Conservation (phyloP, 2,797 vertebrate species). For the Sebastes miniatus region DNA sequence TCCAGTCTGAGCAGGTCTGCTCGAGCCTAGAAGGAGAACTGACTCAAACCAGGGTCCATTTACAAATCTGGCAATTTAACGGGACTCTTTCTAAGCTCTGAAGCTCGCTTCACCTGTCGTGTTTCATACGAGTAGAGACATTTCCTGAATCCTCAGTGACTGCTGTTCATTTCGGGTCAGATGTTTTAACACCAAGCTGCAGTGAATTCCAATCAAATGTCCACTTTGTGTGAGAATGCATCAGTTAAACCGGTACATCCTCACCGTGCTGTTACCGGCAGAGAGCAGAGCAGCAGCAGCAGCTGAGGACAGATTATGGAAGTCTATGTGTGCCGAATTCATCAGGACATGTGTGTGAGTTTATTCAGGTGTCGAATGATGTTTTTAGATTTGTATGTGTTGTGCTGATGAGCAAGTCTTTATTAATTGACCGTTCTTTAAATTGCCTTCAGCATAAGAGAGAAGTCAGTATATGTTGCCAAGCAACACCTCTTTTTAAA, state of each 20-base stretch:
- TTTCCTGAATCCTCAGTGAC: rapidly evolving
- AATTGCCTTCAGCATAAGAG: not conserved
- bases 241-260: no score
- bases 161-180: not conserved
- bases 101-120: not conserved
- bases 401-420: not conserved
- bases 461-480: conserved; percentile 40
- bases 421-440: not conserved
- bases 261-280: no score
- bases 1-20: no score
- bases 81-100: not conserved
- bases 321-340: not conserved
- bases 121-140: rapidly evolving
- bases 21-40: no score
- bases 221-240: not conserved
- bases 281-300: conserved; percentile 8
- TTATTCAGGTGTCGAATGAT: not conserved
- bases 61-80: not conserved
- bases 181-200: not conserved
- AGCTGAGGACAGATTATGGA: not conserved
- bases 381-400: not conserved
- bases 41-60: not conserved
- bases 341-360: not conserved
- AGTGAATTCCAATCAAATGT: not conserved
- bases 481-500: conserved; percentile 48